Evolutionary conservation across 2,888 invertebrate species (phyloP).

Genomic region (Serrognathus titanus): DNA sequence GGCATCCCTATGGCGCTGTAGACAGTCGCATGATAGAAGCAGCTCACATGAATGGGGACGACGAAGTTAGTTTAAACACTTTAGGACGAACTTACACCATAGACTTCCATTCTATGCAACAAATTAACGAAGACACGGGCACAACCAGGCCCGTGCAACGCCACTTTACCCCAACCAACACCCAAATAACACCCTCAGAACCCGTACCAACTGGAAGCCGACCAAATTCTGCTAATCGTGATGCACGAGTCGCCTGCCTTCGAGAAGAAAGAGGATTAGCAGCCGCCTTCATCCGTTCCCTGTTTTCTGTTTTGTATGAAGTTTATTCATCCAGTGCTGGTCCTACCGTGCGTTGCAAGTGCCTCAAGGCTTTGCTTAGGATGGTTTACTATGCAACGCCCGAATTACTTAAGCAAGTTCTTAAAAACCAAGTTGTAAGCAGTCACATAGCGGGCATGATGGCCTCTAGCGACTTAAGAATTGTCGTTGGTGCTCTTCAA

Average conservation of each 20-base stretch:
- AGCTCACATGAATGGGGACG: constrained; percentile 90
- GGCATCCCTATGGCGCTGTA: constrained; percentile 89
- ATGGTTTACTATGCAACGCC: constrained; percentile 95
- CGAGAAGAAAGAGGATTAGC: constrained; percentile 68
- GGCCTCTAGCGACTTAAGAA: constrained; percentile 93
- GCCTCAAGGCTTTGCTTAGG: constrained; percentile 89
- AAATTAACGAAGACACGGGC: constrained; percentile 94
- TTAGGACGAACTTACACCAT: constrained; percentile 93
- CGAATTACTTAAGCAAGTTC: constrained; percentile 73
- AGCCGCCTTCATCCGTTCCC: constrained; percentile 64
- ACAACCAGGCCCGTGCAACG: constrained; percentile 90
- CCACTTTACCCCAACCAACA: constrained; percentile 60
- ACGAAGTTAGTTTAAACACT: constrained; percentile 84
- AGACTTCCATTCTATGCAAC: constrained; percentile 93
- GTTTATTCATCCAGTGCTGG: constrained; percentile 98
- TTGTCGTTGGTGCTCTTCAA: constrained; percentile 89
- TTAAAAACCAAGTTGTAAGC: constrained; percentile 76
- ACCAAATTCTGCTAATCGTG: constrained; percentile 48
- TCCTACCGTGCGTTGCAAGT: constrained; percentile 95
- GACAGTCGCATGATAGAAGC: constrained; percentile 95
- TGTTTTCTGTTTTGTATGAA: constrained; percentile 94
- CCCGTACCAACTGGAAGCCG: constrained; percentile 31
- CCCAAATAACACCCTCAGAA: constrained; percentile 26
- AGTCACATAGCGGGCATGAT: constrained; percentile 99
- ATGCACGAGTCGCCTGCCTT: constrained; percentile 68